phyloP scores from a whole-genome alignment of 2,888 invertebrate species.

The Notodonta dromedarius region DNA sequence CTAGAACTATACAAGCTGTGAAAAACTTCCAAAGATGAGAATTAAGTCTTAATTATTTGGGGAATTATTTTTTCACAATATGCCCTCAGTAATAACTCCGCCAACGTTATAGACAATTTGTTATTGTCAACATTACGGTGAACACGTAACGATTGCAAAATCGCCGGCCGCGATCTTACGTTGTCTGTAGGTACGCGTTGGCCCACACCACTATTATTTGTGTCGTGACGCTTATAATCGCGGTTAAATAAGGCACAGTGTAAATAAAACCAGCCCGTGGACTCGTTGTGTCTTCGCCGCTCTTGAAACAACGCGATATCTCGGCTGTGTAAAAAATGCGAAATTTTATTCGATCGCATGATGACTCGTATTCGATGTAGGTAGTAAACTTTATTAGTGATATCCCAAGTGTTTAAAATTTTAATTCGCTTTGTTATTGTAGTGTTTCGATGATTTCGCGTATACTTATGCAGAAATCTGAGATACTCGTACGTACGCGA shows the following conservation, averaged over 20 bases:
- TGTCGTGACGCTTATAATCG: conserved; percentile 41
- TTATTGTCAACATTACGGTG: conserved; percentile 35
- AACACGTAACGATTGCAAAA: conserved; percentile 38
- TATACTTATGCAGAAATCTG: neutral
- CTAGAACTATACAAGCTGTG: too few species aligned
- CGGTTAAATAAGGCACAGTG: conserved; percentile 39
- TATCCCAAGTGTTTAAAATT: neutral
- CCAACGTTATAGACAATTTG: conserved; percentile 21
- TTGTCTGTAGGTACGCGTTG: conserved; percentile 22
- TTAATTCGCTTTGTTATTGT: neutral
- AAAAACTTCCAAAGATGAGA: neutral
- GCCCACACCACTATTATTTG: conserved; percentile 36
- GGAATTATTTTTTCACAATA: neutral
- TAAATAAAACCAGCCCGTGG: conserved; percentile 28
- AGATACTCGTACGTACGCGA: neutral
- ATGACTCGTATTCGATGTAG: neutral
- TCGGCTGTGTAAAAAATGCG: conserved; percentile 1
- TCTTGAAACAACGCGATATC: conserved; percentile 1
- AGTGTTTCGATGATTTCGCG: neutral
- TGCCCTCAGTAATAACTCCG: conserved; percentile 7
- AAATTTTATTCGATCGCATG: neutral
- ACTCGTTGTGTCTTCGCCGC: conserved; percentile 25
- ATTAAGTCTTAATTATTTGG: neutral
- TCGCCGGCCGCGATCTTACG: conserved; percentile 20
- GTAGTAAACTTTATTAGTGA: conserved; percentile 4